phyloP scores from a whole-genome alignment of 2,888 invertebrate genomes.

The Aromia moschata region DNA sequence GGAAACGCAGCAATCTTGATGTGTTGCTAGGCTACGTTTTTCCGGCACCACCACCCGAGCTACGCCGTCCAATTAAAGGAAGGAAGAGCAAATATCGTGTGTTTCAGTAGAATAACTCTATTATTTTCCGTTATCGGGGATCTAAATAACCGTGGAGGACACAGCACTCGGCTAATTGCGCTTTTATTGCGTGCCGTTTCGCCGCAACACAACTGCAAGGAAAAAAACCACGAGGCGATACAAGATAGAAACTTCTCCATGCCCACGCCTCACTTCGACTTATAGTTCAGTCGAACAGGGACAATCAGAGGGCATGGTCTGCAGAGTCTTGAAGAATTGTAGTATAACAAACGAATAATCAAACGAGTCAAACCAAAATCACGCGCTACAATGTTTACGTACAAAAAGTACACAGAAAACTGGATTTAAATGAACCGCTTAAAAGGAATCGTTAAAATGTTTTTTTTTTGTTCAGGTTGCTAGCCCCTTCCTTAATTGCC shows the following conservation, averaged over 20 bases:
- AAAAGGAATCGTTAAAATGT: too few relatives aligned
- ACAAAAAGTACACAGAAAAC: too few relatives aligned
- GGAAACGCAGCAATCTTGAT: too few relatives aligned
- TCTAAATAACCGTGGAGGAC: conserved; percentile 63
- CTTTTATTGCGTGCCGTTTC: conserved; percentile 56
- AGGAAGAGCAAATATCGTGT: conserved; percentile 58
- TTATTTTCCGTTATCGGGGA: conserved; percentile 60
- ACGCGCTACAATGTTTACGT: too few relatives aligned
- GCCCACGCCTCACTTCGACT: conserved; percentile 13
- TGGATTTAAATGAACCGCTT: too few relatives aligned
- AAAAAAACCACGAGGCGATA: conserved; percentile 27
- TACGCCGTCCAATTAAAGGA: conserved; percentile 55
- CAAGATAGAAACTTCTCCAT: conserved; percentile 26
- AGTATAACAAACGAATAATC: too few relatives aligned
- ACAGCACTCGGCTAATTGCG: conserved; percentile 60
- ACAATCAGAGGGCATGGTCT: background rate
- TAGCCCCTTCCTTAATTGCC: too few relatives aligned
- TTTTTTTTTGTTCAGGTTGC: too few relatives aligned
- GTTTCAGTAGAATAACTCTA: conserved; percentile 60
- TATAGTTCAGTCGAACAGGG: conserved; percentile 17
- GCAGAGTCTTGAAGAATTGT: too few relatives aligned
- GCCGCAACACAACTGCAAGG: conserved; percentile 20
- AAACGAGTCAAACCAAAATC: too few relatives aligned
- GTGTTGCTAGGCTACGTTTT: background rate
- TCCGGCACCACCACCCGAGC: conserved; percentile 3